These are phyloP conservation scores for Python bivittatus DNA, from an alignment of 2,113 vertebrate species.

Conservation along the genomic window DNA sequence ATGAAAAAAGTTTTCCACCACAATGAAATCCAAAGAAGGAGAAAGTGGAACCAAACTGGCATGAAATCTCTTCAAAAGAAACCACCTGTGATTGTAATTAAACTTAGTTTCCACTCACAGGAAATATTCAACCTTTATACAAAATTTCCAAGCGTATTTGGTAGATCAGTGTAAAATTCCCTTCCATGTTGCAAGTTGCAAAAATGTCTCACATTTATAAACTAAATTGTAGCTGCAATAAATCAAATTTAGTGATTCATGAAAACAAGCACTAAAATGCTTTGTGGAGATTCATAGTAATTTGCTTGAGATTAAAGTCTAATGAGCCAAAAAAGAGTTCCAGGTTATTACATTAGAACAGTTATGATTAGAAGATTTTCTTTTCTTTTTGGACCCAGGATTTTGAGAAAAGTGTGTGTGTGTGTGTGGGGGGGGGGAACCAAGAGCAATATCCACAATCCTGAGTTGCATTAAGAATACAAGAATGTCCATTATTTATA, in stretches of 20 bases:
- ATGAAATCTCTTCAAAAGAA: slow-evolving; percentile 17
- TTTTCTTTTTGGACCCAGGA: background rate
- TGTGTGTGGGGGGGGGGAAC: background rate
- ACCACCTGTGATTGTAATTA: slow-evolving; percentile 56
- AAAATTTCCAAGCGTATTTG: background rate
- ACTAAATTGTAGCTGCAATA: background rate
- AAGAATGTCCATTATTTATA: too few relatives aligned
- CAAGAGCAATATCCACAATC: background rate
- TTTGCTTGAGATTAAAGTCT: slow-evolving; percentile 5
- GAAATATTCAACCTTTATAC: background rate
- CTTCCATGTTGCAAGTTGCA: background rate
- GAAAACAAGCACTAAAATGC: slow-evolving; percentile 6
- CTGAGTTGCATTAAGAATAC: background rate
- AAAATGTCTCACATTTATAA: background rate
- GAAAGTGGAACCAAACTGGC: slow-evolving; percentile 19
- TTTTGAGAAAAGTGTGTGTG: background rate
- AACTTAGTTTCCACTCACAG: background rate
- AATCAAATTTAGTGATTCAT: background rate
- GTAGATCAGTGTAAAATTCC: background rate
- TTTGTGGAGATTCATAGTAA: slow-evolving; percentile 9
- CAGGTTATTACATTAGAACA: slow-evolving; percentile 8
- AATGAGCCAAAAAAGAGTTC: background rate
- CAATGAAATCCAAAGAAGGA: slow-evolving; percentile 31
- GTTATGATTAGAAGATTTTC: background rate
- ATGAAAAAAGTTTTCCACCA: slow-evolving; percentile 35